These are phyloP conservation scores for Sturmia bella DNA, from an alignment of 2,888 invertebrate species.

Conservation along the genomic window DNA sequence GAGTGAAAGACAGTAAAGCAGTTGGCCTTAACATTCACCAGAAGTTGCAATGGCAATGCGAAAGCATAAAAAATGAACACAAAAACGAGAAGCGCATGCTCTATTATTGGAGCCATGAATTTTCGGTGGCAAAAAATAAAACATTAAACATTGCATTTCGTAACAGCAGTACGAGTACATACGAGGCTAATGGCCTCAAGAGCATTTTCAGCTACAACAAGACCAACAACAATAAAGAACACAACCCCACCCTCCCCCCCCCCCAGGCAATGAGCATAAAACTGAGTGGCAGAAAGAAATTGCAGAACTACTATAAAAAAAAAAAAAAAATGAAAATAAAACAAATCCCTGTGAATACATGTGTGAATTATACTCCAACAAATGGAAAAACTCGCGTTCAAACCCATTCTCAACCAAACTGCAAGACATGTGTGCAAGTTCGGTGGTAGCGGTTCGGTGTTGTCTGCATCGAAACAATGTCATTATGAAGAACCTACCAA, in stretches of 20 bases:
- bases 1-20: conserved; percentile 26
- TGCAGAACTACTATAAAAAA: conserved; percentile 36
- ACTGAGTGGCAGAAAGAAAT: conserved; percentile 23
- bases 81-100: conserved; percentile 61
- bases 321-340: conserved; percentile 1
- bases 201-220: conserved; percentile 29
- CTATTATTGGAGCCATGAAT: conserved; percentile 47
- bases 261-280: conserved; percentile 16
- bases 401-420: conserved; percentile 25
- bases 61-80: neutral
- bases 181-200: conserved; percentile 68
- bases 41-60: conserved; percentile 44
- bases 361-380: conserved; percentile 17
- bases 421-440: neutral
- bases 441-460: conserved; percentile 29
- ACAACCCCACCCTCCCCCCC: too few relatives aligned
- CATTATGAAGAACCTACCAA: conserved; percentile 48
- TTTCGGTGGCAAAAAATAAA: conserved; percentile 47
- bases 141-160: conserved; percentile 63
- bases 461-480: conserved; percentile 35
- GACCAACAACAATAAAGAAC: conserved; percentile 1
- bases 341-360: conserved; percentile 5
- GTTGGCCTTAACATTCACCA: conserved; percentile 68
- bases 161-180: conserved; percentile 20
- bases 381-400: conserved; percentile 33